phyloP scores from a whole-genome alignment of 2,797 vertebrate species.

The Salarias fasciatus region DNA sequence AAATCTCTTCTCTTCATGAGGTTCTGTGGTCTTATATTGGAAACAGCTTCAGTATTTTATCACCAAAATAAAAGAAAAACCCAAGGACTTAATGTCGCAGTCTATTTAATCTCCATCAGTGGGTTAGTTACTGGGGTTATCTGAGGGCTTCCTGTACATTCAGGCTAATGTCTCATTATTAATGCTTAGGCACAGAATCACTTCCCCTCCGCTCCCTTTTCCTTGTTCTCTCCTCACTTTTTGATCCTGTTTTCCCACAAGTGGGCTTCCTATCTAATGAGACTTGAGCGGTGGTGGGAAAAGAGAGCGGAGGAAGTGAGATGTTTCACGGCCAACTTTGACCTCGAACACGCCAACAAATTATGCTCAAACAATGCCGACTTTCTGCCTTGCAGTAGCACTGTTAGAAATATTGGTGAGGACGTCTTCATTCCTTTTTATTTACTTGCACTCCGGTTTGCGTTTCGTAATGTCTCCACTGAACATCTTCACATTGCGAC shows the following conservation, averaged over 20 bases:
- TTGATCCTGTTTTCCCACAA: constrained; percentile 44
- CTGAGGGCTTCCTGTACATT: constrained; percentile 17
- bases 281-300: too few species aligned
- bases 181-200: constrained; percentile 41
- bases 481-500: background rate
- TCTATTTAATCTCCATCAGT: constrained; percentile 9
- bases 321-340: too few species aligned
- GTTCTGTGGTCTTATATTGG: too few species aligned
- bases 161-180: constrained; percentile 53
- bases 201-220: background rate
- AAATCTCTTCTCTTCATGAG: too few species aligned
- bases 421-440: background rate
- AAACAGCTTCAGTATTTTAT: too few species aligned
- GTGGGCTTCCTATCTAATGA: constrained; percentile 41
- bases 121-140: constrained; percentile 21
- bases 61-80: too few species aligned
- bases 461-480: constrained; percentile 12
- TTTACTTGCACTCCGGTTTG: background rate
- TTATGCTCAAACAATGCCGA: too few species aligned
- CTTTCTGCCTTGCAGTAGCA: background rate
- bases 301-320: too few species aligned
- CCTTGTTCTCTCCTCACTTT: constrained; percentile 35
- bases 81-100: too few species aligned
- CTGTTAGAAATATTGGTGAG: background rate
- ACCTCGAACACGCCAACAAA: constrained; percentile 5